Conservation (phyloP, 2,113 vertebrate species). For the Laterallus jamaicensis region DNA sequence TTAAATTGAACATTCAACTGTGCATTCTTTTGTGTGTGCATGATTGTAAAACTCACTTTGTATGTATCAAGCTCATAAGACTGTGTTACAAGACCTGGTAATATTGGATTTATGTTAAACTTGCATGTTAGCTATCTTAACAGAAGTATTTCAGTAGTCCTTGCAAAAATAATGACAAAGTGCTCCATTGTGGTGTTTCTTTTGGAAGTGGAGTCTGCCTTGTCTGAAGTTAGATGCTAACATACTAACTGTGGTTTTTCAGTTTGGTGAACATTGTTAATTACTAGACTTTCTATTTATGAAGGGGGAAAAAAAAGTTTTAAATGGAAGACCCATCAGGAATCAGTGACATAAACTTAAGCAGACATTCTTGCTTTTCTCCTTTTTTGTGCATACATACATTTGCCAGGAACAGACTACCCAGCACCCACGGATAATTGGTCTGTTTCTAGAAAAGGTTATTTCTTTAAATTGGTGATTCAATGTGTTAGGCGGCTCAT, state of each 20-base stretch:
- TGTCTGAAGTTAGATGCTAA: background rate
- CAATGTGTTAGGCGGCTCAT: constrained; percentile 13
- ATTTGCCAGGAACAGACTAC: background rate
- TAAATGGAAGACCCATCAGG: background rate
- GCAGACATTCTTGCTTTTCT: background rate
- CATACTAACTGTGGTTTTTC: background rate
- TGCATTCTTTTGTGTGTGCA: background rate
- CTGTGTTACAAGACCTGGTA: background rate
- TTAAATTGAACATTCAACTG: background rate
- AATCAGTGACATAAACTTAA: background rate
- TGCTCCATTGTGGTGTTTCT: background rate
- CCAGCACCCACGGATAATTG: background rate
- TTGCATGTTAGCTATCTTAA: background rate
- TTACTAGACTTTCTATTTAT: background rate
- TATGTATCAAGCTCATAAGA: background rate
- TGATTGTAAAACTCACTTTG: background rate
- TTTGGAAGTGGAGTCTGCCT: background rate
- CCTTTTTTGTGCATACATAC: background rate
- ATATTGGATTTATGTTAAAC: background rate
- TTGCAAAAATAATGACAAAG: background rate
- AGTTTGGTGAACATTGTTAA: background rate
- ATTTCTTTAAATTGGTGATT: constrained; percentile 60
- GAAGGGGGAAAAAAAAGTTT: background rate
- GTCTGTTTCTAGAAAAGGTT: constrained; percentile 46
- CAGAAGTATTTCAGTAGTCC: background rate